Evolutionary conservation across 92 coral and sea anemone species (phyloP), one percentile per base, ranked within the genome.

Genomic region (Parazoanthus swiftii): DNA sequence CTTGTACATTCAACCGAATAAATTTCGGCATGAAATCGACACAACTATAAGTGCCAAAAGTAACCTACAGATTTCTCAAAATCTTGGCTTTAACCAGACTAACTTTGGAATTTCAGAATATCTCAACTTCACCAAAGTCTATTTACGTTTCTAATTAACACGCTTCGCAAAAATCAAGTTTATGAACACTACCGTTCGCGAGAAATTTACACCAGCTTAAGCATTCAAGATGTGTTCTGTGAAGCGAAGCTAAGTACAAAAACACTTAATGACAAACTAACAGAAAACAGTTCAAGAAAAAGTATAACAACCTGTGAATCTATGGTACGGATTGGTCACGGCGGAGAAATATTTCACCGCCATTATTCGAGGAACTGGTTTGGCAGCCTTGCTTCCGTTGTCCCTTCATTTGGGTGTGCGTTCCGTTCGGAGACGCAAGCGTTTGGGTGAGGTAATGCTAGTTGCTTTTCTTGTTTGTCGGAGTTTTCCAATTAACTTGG

Each of bases 401-500:
- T 68, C 21, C 86, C n/a, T n/a, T 26, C 43, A 77, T 83, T 83
- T 51, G 74, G 78, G 77, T 50, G 87, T 84, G 87, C 89, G 93
- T 89, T 89, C 87, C 90, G 65, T 86, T 81, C 20, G 72, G 80
- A 90, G 90, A 91, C 95, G 91, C 88, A 92, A 90, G 65, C 80
- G 89, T 77, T 72, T 91, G 50, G 85, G 84, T 73, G 85, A 86
- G 84, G 85, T 44, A 76, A 89, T 54, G 51, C 90, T 89, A 81
- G 90, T 89, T 92, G 86, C 88, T 93, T 86, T 88, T 95, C 89
- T 95, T 95, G 91, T 95, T 94, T 89, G 91, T 97, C 6, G 95
- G 91, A 46, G 98, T 95, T 92, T 97, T 97, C 93, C 96, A 97
- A 56, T 98, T 95, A 78, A 97, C 99, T 89, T 97, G 99, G 67